These are phyloP conservation scores for Valencia hispanica DNA, from an alignment of 2,797 vertebrate species.

Conservation along the genomic window DNA sequence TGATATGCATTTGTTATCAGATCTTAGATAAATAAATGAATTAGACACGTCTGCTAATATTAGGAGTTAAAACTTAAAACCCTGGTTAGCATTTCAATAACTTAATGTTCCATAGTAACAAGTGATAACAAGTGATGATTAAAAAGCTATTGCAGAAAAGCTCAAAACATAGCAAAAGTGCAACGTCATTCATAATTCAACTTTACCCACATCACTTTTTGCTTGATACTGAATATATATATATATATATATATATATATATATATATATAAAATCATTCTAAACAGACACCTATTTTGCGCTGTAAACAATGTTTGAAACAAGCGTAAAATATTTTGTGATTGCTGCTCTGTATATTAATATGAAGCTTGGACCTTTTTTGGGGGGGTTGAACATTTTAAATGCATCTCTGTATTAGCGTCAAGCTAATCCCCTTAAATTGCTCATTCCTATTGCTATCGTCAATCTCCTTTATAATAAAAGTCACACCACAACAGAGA, in stretches of 20 bases:
- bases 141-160: not conserved
- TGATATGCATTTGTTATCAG: conserved; percentile 26
- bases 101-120: not conserved
- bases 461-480: too few relatives aligned
- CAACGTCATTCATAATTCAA: not conserved
- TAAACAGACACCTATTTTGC: not conserved
- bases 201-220: not conserved
- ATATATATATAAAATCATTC: not conserved
- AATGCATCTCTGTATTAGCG: not conserved
- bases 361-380: not conserved
- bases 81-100: not conserved
- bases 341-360: not conserved
- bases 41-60: not conserved
- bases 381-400: not conserved
- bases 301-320: not conserved
- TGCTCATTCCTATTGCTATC: too few relatives aligned
- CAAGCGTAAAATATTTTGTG: not conserved
- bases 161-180: not conserved
- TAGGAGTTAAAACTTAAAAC: not conserved
- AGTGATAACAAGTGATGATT: not conserved
- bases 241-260: not conserved
- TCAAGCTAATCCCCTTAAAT: too few relatives aligned
- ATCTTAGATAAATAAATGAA: not conserved
- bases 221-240: not conserved
- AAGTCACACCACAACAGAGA: not conserved